A percentile compares a stretch with the other conserved stretches of the same genome.
These are phyloP conservation scores for Cyrtorhinus lividipennis DNA, from an alignment of 1,140 invertebrate genomes.

Conservation along the genomic window DNA sequence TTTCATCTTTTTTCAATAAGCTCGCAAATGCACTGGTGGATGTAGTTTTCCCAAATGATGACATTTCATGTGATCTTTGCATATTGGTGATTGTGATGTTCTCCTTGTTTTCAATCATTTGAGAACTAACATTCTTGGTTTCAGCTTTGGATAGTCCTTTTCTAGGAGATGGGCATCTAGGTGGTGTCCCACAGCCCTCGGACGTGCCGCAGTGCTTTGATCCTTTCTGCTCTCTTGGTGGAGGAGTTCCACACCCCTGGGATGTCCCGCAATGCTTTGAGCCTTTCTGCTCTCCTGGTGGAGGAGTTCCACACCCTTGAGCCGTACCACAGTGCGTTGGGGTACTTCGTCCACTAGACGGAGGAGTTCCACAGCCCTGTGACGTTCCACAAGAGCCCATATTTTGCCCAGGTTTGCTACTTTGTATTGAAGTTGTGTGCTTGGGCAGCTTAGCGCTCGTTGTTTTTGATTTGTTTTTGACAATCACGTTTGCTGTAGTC, in stretches of 20 bases:
- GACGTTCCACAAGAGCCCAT: not conserved
- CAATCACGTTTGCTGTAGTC: slow-evolving; percentile 5
- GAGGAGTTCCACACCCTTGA: not conserved
- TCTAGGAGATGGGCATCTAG: too few species aligned
- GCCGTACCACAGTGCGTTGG: not conserved
- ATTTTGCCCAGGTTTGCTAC: not conserved
- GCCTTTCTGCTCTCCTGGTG: too few species aligned
- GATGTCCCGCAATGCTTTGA: not conserved
- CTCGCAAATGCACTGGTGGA: not conserved
- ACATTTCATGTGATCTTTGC: not conserved
- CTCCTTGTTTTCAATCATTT: not conserved
- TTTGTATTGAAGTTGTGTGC: not conserved
- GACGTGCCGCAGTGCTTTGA: not conserved
- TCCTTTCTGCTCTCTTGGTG: not conserved
- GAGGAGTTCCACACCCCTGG: not conserved
- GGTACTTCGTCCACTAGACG: not conserved
- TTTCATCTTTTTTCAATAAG: not conserved
- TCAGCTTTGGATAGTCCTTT: too few species aligned
- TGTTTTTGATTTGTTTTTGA: slow-evolving; percentile 10
- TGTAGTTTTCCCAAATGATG: not conserved
- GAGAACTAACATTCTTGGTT: too few species aligned
- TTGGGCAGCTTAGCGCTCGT: not conserved
- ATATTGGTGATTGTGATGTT: not conserved
- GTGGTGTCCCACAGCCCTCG: too few species aligned
- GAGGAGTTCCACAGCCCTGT: not conserved